Conservation (phyloP, 2,888 invertebrate genomes). For the Nycteola revayana region DNA sequence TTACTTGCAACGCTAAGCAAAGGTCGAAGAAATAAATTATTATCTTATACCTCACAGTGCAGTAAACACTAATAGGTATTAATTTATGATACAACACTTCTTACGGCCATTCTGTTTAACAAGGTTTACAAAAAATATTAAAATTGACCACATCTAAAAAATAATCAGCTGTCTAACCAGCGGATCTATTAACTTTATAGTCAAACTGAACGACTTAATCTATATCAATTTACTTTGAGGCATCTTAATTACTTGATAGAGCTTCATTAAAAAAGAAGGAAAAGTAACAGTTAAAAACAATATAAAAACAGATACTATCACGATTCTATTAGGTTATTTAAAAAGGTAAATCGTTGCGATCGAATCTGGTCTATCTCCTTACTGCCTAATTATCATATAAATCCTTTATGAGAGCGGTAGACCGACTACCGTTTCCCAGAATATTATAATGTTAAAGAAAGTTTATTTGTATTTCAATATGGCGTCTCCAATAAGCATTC, state of each 20-base stretch:
- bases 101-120: constrained; percentile 36
- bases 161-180: too few species aligned
- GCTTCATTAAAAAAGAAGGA: constrained; percentile 5
- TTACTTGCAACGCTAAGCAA: constrained; percentile 36
- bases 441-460: constrained; percentile 39
- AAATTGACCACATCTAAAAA: too few species aligned
- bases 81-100: constrained; percentile 56
- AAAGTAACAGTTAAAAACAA: constrained; percentile 18
- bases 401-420: constrained; percentile 38
- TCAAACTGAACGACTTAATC: background rate
- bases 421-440: constrained; percentile 55
- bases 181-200: too few species aligned
- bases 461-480: constrained; percentile 43
- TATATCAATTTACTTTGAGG: constrained; percentile 5
- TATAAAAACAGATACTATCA: constrained; percentile 18
- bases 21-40: constrained; percentile 63
- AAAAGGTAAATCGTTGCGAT: constrained; percentile 20
- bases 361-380: constrained; percentile 44
- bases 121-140: too few species aligned
- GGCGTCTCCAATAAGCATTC: constrained; percentile 27
- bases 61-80: constrained; percentile 62
- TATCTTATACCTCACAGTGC: constrained; percentile 59
- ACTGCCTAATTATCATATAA: constrained; percentile 62
- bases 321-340: constrained; percentile 14
- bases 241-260: constrained; percentile 15